Base-by-base conservation (phyloP, 2,888 invertebrate genomes). In the Polyploca ridens region DNA sequence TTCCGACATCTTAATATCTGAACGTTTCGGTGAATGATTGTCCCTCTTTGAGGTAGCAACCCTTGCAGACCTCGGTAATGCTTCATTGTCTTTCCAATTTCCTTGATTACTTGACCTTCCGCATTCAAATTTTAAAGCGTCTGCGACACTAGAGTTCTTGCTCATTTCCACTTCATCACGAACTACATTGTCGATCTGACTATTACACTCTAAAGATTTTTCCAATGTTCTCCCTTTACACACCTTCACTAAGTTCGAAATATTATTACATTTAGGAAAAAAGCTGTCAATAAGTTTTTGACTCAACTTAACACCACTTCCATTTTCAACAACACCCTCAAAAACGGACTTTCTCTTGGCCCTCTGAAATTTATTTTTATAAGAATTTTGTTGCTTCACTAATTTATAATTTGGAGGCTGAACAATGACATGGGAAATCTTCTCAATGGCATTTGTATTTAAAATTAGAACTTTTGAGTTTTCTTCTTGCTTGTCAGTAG, bases 351-450 rank as follows among this genome's bases (percentile, higher is more conserved):
- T 81, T 69, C 70, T 82, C 69, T 79, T 82, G 67, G 65, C 70
- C 74, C 71, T 83, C 74, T 77, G 81, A 73, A 82, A 82, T 86
- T 87, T 90, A 77, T 71, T 83, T 65, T 75, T 82, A 73, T 82
- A 75, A 66, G 75, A 75, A 84, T 82, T 83, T 83, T 88, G 85
- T 70, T 86, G 80, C 82, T 91, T 91, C 76, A 90, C 84, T 80
- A 89, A 86, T 89, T 88, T 93, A 83, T 89, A 93, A 91, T 91
- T 90, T 92, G 88, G 87, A 88, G 92, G 91, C 77, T 93, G 91
- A 74, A 92, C 86, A 83, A 89, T 92, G 87, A 91, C 90, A 86
- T 91, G 89, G 64, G 89, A 87, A 75, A 92, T 83, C 82, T 89
- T 90, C 77, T 90, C 88, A 83, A 90, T 87, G 85, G 89, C 90